Evolutionary conservation across 2,113 vertebrate genomes (phyloP).

Genomic region (Ophthalmolycus amberensis): DNA sequence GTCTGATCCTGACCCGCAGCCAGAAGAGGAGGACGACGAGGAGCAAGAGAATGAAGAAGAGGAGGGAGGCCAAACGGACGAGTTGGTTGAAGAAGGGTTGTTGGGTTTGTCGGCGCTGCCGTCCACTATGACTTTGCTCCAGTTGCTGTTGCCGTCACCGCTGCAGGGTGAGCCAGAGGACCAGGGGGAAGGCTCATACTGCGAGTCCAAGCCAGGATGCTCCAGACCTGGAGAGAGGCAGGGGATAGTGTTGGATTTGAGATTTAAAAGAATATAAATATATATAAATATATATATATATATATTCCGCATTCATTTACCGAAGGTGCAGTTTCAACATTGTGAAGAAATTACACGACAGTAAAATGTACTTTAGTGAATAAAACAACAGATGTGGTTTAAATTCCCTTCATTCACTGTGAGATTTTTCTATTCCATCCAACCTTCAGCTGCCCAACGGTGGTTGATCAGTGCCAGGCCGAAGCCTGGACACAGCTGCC

Average conservation of each 20-base stretch:
- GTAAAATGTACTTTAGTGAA: background rate
- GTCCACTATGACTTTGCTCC: constrained; percentile 94
- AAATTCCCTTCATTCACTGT: background rate
- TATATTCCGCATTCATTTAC: background rate
- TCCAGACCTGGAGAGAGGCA: constrained; percentile 87
- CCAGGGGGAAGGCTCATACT: constrained; percentile 96
- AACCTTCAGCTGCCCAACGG: constrained; percentile 40
- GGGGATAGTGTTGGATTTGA: background rate
- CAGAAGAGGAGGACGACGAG: constrained; percentile 77
- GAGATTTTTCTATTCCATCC: constrained; percentile 13
- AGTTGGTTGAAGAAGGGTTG: constrained; percentile 70
- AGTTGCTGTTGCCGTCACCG: constrained; percentile 92
- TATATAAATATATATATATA: too few species aligned
- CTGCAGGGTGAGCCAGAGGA: constrained; percentile 92
- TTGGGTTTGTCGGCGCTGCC: constrained; percentile 88
- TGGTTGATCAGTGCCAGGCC: constrained; percentile 53
- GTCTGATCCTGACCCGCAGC: constrained; percentile 86
- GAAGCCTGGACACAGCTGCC: constrained; percentile 65
- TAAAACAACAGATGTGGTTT: background rate
- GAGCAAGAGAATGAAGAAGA: constrained; percentile 80
- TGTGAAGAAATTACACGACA: background rate
- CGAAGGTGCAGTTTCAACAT: background rate
- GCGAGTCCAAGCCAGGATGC: constrained; percentile 91
- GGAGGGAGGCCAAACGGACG: constrained; percentile 78
- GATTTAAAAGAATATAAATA: background rate